These are phyloP conservation scores for Platysteira castanea DNA, from an alignment of 2,113 vertebrate genomes.

Conservation along the genomic window DNA sequence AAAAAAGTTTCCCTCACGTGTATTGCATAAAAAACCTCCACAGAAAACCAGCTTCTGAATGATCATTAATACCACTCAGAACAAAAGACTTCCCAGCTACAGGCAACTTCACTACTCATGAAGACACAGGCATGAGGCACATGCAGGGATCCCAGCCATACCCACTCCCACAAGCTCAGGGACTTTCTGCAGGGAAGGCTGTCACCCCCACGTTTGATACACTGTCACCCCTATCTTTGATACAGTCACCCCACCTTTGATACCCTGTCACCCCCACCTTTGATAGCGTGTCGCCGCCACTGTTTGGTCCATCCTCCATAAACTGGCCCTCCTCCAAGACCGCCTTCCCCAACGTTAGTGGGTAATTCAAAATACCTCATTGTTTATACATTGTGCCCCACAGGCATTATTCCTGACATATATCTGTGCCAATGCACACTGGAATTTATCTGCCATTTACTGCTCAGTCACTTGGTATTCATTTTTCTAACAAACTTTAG, in stretches of 20 bases:
- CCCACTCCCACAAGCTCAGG: not conserved
- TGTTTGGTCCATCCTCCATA: too few species aligned
- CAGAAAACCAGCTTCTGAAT: not conserved
- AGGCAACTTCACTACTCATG: not conserved
- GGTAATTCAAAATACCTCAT: not conserved
- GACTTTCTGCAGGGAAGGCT: not conserved
- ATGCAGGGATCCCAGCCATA: not conserved
- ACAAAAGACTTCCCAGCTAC: not conserved
- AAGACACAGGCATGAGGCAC: not conserved
- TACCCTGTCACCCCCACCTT: not conserved
- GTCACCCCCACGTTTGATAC: not conserved
- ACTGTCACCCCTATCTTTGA: not conserved
- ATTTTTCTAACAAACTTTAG: not conserved
- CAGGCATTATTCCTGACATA: not conserved
- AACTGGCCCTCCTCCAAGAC: not conserved
- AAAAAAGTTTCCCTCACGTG: not conserved
- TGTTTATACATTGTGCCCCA: not conserved
- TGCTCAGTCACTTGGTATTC: not conserved
- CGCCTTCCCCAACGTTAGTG: accelerated
- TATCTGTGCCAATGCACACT: not conserved
- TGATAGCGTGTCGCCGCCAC: not conserved
- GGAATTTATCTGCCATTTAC: not conserved
- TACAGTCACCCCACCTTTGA: accelerated
- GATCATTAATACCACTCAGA: not conserved
- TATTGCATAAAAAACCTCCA: not conserved